Conservation (phyloP, 92 coral and sea anemone species). For the Heliopora coerulea region DNA sequence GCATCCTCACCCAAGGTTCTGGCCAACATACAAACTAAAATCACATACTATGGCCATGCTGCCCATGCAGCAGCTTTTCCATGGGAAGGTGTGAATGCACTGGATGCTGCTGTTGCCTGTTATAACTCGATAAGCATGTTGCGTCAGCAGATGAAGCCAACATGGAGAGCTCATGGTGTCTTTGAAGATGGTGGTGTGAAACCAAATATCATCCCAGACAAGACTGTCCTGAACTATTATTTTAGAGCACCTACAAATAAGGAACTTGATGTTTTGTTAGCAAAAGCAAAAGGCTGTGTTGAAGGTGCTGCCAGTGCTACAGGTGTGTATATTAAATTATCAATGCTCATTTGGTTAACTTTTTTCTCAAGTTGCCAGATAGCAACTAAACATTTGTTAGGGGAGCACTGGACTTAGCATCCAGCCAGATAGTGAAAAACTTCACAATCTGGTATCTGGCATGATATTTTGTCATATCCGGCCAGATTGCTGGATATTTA, state of each 20-base stretch:
- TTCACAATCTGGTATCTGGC: no score
- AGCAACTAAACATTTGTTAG: no score
- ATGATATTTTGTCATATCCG: no score
- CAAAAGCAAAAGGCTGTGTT: conserved; percentile 66
- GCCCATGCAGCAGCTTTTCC: conserved; percentile 95
- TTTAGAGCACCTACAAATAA: conserved; percentile 60
- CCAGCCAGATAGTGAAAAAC: no score
- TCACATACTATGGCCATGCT: conserved; percentile 73
- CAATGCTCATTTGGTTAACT: no score
- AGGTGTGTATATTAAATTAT: conserved; percentile 52
- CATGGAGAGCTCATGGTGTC: conserved; percentile 82
- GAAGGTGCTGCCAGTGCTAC: conserved; percentile 83
- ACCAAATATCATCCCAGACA: conserved; percentile 89
- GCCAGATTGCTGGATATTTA: no score
- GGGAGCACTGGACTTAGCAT: no score
- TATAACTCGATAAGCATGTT: conserved; percentile 69
- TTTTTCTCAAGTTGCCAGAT: no score
- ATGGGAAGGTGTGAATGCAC: conserved; percentile 90
- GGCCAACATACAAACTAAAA: neutral
- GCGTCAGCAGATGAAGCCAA: conserved; percentile 92
- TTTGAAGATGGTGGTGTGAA: conserved; percentile 90
- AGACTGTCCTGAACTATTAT: conserved; percentile 50
- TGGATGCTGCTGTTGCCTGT: conserved; percentile 87
- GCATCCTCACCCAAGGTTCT: conserved; percentile 22
- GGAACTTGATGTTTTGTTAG: conserved; percentile 54